These are phyloP conservation scores for Meloidogyne hapla DNA, from an alignment of 1,140 invertebrate genomes.

Conservation along the genomic window DNA sequence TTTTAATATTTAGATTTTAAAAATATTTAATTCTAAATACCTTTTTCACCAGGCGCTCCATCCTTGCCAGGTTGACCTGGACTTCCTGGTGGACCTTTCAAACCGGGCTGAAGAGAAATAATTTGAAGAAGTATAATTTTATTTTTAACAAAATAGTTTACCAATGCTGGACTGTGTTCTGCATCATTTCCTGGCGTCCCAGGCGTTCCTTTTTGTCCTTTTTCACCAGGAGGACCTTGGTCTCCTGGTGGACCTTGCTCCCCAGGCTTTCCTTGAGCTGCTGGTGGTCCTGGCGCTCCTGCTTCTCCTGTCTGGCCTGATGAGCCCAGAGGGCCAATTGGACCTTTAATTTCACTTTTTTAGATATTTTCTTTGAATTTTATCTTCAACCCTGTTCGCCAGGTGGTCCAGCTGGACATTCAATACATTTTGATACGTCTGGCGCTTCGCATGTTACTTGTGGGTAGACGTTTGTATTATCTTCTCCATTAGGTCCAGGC, in stretches of 20 bases:
- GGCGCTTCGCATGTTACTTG: constrained; percentile 27
- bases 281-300: constrained; percentile 27
- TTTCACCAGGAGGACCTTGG: constrained; percentile 2
- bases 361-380: not conserved
- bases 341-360: not conserved
- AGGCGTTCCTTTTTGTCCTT: not conserved
- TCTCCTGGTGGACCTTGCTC: constrained; percentile 29
- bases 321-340: not conserved
- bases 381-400: constrained; percentile 24
- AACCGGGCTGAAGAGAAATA: constrained; percentile 14
- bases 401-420: constrained; percentile 33
- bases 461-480: constrained; percentile 23
- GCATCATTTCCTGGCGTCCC: not conserved
- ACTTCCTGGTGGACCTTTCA: constrained; percentile 24
- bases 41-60: constrained; percentile 5
- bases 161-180: not conserved
- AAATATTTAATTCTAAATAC: not conserved
- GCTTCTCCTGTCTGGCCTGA: constrained; percentile 19
- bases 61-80: constrained; percentile 22
- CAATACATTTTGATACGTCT: constrained; percentile 25
- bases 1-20: not conserved
- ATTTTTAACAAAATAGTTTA: too few relatives aligned
- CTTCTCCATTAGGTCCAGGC: constrained; percentile 35
- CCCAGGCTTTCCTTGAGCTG: constrained; percentile 29
- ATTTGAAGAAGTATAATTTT: not conserved